Evolutionary conservation across 2,888 invertebrate genomes (phyloP), one percentile per base, ranked within the genome.

Genomic region (Trachelus tabidus): DNA sequence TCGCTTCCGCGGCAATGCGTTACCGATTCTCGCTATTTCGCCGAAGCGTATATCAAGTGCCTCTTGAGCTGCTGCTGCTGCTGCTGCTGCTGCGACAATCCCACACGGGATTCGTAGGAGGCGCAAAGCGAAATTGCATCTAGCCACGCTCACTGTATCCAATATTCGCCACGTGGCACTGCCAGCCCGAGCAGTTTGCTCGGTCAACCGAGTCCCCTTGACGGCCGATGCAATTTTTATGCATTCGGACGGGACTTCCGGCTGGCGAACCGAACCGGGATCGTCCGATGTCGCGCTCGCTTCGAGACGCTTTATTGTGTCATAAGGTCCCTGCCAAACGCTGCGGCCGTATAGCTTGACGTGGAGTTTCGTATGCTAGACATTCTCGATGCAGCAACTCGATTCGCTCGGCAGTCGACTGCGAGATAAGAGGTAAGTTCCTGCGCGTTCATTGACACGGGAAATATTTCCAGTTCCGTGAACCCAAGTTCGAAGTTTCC

Each of bases 1-100:
- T 79, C 79, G 82, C 82, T 89, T 89, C 87, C 89, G 83, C 84
- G 81, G 83, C 85, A 86, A 88, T 87, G 85, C 85, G 83, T 88
- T 88, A 87, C 85, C 79, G 80, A 83, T 87, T 86, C 86, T 86
- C 84, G 84, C 83, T 80, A 81, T 79, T 79, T 75, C 71, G 76
- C 77, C 73, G 76, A 73, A 76, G 74, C 85, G 83, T 88, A 86
- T 86, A 88, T 88, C 87, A 88, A 88, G 83, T 83, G 86, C 81
- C 81, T 81, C 83, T 35, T 35, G 35, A 35, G 15, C 12, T 40
- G 4, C 40, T 40, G 40, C 15, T 2, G 33, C 33, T 33, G 33
- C 33, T 33, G 33, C 3, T 40, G 15, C 40, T 40, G 40, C 31
- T 33, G n/a, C 69, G 69, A 33, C 15, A 69, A 69, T 69, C 12